Evolutionary conservation across 2,113 vertebrate genomes (phyloP).

Genomic region (Cynopterus brachyotis): DNA sequence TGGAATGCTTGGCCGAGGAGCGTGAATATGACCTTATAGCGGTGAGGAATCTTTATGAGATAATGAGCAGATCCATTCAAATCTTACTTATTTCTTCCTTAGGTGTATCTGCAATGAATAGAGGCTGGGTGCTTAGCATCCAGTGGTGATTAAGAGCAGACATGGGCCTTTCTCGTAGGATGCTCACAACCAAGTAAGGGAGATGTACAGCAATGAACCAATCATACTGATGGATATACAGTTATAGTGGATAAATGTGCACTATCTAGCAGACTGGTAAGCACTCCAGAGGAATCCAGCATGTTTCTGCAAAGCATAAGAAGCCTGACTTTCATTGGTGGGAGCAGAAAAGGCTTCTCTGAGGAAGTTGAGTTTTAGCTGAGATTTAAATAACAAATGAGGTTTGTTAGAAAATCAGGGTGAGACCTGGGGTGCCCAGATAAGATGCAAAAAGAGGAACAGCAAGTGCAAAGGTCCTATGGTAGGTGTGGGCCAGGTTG

Average conservation of each 20-base stretch:
- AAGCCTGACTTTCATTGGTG: background rate
- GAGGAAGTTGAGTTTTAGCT: background rate
- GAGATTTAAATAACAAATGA: background rate
- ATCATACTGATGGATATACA: background rate
- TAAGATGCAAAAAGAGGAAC: background rate
- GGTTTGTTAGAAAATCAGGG: background rate
- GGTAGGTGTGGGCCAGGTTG: accelerated
- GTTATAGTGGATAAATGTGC: background rate
- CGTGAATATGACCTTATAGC: background rate
- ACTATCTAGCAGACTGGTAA: background rate
- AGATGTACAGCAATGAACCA: background rate
- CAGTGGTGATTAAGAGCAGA: background rate
- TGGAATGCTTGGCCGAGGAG: background rate
- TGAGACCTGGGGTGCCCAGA: too few species aligned
- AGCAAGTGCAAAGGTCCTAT: background rate
- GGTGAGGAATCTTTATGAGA: background rate
- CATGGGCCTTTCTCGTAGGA: background rate
- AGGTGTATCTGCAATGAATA: background rate
- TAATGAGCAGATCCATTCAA: background rate
- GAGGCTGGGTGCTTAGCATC: background rate
- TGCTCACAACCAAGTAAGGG: background rate
- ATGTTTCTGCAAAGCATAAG: background rate
- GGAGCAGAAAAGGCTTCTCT: background rate
- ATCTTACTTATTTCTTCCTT: background rate
- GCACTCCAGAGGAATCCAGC: background rate